Conservation (phyloP, 2,113 vertebrate species). For the Heterotis niloticus region DNA sequence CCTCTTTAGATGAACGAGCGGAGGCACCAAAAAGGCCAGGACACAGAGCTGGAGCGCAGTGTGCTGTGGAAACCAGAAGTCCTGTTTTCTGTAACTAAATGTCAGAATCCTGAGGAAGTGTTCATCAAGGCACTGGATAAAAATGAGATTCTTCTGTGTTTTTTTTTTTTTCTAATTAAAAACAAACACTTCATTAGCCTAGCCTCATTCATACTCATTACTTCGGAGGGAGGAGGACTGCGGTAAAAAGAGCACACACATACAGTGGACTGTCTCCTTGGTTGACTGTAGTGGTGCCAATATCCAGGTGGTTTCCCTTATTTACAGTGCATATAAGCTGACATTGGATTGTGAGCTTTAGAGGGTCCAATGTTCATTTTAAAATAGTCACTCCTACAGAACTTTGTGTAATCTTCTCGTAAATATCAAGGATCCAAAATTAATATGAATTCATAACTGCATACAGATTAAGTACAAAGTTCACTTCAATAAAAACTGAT, state of each 20-base stretch:
- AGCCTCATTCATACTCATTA: background rate
- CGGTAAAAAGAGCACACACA: background rate
- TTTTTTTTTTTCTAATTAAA: background rate
- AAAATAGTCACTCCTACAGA: background rate
- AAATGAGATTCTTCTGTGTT: background rate
- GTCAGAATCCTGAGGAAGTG: background rate
- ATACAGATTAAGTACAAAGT: no score
- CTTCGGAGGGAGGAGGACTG: background rate
- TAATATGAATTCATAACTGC: no score
- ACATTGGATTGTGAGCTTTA: slow-evolving; percentile 10
- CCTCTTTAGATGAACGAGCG: slow-evolving; percentile 43
- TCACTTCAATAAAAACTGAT: no score
- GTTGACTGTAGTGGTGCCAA: background rate
- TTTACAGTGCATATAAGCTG: background rate
- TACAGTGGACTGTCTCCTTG: background rate
- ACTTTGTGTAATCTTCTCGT: background rate
- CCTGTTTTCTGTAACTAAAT: background rate
- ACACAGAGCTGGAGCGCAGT: slow-evolving; percentile 52
- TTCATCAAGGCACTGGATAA: background rate
- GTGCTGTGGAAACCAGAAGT: slow-evolving; percentile 37
- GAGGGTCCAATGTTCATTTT: slow-evolving; percentile 6
- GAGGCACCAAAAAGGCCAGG: slow-evolving; percentile 46
- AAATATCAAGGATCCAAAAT: background rate
- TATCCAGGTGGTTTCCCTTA: background rate
- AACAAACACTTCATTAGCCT: background rate